Percentiles rank a stretch among this genome's conserved stretches.
Conservation (phyloP, 2,888 invertebrate genomes). For the Coecobrya sp. region DNA sequence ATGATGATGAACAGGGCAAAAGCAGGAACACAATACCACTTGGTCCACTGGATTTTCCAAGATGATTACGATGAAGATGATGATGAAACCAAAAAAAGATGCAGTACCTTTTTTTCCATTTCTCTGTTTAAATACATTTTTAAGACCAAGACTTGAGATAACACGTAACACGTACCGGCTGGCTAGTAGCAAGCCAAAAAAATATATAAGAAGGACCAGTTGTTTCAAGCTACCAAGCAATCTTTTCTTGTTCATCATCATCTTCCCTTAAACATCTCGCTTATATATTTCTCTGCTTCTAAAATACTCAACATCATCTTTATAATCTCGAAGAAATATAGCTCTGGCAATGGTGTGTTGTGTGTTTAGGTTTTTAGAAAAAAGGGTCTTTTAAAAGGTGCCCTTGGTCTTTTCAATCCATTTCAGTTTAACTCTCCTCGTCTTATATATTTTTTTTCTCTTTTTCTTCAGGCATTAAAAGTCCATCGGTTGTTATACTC, state of each 20-base stretch:
- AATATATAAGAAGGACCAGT: conserved; percentile 63
- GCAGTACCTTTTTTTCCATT: conserved; percentile 2
- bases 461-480: conserved; percentile 61
- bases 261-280: conserved; percentile 35
- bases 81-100: conserved; percentile 31
- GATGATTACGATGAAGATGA: conserved; percentile 44
- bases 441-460: neutral
- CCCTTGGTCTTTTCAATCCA: conserved; percentile 62
- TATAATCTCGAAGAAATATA: conserved; percentile 34
- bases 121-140: conserved; percentile 60
- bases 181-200: too few relatives aligned
- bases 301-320: neutral
- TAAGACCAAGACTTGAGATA: neutral
- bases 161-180: conserved; percentile 66
- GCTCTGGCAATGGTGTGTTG: neutral
- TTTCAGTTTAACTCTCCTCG: conserved; percentile 51
- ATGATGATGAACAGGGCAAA: conserved; percentile 3
- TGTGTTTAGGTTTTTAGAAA: conserved; percentile 20
- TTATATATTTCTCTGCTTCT: neutral
- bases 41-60: conserved; percentile 60
- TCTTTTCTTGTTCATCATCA: conserved; percentile 37
- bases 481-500: conserved; percentile 28
- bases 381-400: conserved; percentile 73
- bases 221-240: conserved; percentile 55
- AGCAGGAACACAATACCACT: conserved; percentile 50